phyloP scores from a whole-genome alignment of 2,113 vertebrate genomes.

The Perca flavescens region DNA sequence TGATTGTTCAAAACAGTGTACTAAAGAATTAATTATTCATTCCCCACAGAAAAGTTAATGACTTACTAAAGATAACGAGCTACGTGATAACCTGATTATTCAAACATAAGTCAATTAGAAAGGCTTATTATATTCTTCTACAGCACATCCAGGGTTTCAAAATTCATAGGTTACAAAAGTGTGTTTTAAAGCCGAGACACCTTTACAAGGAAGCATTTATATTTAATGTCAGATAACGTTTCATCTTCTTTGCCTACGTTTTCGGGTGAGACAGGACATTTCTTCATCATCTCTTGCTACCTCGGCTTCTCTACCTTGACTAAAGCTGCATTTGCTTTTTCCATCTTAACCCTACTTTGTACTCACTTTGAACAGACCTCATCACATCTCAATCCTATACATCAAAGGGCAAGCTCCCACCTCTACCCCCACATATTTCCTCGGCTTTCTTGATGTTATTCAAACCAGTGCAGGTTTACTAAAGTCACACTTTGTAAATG shows the following conservation, averaged over 20 bases:
- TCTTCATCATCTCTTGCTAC: slow-evolving; percentile 78
- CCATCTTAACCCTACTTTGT: slow-evolving; percentile 82
- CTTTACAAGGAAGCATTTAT: slow-evolving; percentile 78
- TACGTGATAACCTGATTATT: slow-evolving; percentile 51
- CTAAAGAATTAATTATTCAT: slow-evolving; percentile 59
- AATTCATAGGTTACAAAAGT: slow-evolving; percentile 75
- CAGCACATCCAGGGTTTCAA: slow-evolving; percentile 55
- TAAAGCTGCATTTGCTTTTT: slow-evolving; percentile 83
- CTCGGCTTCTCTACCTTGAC: slow-evolving; percentile 77
- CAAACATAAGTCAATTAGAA: slow-evolving; percentile 51
- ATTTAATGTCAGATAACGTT: slow-evolving; percentile 83
- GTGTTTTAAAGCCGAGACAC: slow-evolving; percentile 74
- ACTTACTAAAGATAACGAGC: slow-evolving; percentile 46
- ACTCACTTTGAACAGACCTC: slow-evolving; percentile 84
- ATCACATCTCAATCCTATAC: slow-evolving; percentile 85
- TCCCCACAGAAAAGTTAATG: slow-evolving; percentile 39
- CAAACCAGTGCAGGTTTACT: slow-evolving; percentile 78
- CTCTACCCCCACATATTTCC: slow-evolving; percentile 49
- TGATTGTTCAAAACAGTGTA: slow-evolving; percentile 45
- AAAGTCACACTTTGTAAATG: slow-evolving; percentile 79
- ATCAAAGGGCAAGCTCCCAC: slow-evolving; percentile 79
- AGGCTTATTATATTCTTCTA: slow-evolving; percentile 25
- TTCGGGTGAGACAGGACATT: slow-evolving; percentile 73
- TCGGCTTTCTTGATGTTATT: slow-evolving; percentile 78
- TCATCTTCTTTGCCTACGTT: slow-evolving; percentile 78